These are phyloP conservation scores for Choloepus hoffmanni DNA, from an alignment of 2,113 vertebrate species.

Conservation along the genomic window DNA sequence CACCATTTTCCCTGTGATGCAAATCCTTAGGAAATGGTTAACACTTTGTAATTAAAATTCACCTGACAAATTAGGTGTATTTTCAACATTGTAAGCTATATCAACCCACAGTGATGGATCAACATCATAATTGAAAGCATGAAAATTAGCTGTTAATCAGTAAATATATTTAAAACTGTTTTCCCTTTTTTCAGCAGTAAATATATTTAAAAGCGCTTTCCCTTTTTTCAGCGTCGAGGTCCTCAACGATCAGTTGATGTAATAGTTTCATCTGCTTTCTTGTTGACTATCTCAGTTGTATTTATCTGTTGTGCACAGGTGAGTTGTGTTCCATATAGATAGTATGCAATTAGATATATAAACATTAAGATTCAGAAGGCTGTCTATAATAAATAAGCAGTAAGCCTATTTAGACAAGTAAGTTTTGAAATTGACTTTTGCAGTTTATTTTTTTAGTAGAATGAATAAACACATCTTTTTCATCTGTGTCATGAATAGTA, in stretches of 20 bases:
- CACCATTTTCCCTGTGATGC: slow-evolving; percentile 3
- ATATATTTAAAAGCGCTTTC: background rate
- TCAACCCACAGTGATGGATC: background rate
- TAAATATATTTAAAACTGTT: slow-evolving; percentile 47
- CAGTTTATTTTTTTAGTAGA: background rate
- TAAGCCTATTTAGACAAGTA: background rate
- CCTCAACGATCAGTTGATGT: slow-evolving; percentile 99
- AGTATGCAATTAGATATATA: slow-evolving; percentile 30
- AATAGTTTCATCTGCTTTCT: slow-evolving; percentile 98
- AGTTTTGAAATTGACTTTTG: slow-evolving; percentile 23
- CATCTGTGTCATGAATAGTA: background rate
- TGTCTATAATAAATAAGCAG: slow-evolving; percentile 44
- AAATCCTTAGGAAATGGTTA: slow-evolving; percentile 6
- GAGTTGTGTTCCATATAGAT: slow-evolving; percentile 71
- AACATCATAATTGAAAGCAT: slow-evolving; percentile 2
- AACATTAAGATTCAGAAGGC: background rate
- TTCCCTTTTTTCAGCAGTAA: background rate
- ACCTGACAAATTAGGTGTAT: background rate
- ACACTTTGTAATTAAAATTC: slow-evolving; percentile 26
- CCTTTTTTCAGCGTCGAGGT: slow-evolving; percentile 92
- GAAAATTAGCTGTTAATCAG: background rate
- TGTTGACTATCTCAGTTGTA: slow-evolving; percentile 96
- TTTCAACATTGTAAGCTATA: background rate
- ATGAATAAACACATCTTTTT: background rate
- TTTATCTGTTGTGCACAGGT: slow-evolving; percentile 99